Base-by-base conservation (phyloP, 1,140 invertebrate species). In the Ceratina calcarata region DNA sequence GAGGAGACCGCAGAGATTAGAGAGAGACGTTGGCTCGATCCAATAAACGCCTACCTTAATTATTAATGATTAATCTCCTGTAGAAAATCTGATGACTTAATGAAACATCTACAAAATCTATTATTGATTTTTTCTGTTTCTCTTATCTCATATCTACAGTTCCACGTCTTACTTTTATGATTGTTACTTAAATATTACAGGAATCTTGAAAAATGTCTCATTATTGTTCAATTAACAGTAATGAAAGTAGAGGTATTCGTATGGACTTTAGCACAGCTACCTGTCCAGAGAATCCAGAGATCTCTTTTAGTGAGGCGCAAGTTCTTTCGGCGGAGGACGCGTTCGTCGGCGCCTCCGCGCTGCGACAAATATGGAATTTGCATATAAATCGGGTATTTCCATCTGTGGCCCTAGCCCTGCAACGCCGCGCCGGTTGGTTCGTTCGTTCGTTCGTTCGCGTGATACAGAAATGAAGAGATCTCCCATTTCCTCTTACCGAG, bases 301-400 rank as follows among this genome's bases (percentile, higher is more conserved):
- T 37, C 37, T 45, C 68, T 74, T 51, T 18, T 57, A 55, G 37
- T 4, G 64, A 64, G 37, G 69, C 61, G 66, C 75, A 32, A 32
- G 73, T 86, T 86, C 85, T 86, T 86, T 86, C 84, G 72, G 18
- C 67, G 51, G 81, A 75, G 64, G 49, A 85, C 62, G 70, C 60
- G 37, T 53, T 45, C 51, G 53, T 62, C 73, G 84, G 80, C 83
- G 78, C 70, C 84, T 86, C 81, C 68, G 80, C 87, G 87, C 85
- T 88, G 94, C 94, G 94, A 95, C 94, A 95, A 95, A 95, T 95
- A 95, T 94, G 93, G 92, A 94, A 95, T 95, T 95, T 95, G 94
- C 94, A 95, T 95, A 95, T 95, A 95, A 95, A 95, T 95, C 94
- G 94, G 94, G 94, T 94, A 94, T 94, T 95, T 95, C 94, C 94